phyloP scores from a whole-genome alignment of 2,113 vertebrate species.

The Mola mola region DNA sequence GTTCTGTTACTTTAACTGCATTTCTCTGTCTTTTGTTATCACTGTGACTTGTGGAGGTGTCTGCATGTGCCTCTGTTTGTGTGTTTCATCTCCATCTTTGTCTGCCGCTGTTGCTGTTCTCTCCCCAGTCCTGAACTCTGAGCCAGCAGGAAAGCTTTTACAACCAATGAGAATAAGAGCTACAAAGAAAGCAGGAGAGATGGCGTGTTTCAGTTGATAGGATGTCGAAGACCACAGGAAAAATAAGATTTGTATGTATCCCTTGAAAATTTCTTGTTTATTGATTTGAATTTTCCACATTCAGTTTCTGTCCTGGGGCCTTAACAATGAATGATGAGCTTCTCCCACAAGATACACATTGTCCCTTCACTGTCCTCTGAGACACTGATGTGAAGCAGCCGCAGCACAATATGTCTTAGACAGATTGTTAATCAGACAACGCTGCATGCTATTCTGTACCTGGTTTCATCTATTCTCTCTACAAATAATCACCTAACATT shows the following conservation, averaged over 20 bases:
- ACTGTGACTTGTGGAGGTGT: too few relatives aligned
- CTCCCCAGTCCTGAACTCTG: too few relatives aligned
- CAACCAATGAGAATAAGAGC: too few relatives aligned
- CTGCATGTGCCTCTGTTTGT: conserved; percentile 31
- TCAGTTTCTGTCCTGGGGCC: conserved; percentile 23
- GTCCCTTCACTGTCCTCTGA: conserved; percentile 57
- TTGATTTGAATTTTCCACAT: conserved; percentile 28
- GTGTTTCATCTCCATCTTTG: conserved; percentile 14
- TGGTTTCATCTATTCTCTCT: conserved; percentile 43
- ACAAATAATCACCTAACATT: conserved; percentile 62
- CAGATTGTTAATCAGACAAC: conserved; percentile 69
- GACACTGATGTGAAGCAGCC: conserved; percentile 46
- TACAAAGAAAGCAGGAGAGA: too few relatives aligned
- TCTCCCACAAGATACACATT: conserved; percentile 17
- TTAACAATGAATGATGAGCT: conserved; percentile 31
- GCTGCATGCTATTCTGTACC: conserved; percentile 60
- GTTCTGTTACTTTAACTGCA: too few relatives aligned
- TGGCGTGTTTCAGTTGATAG: neutral
- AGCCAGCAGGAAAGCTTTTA: too few relatives aligned
- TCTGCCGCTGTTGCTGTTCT: neutral
- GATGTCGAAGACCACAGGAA: neutral
- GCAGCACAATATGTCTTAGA: conserved; percentile 49
- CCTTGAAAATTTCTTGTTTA: conserved; percentile 22
- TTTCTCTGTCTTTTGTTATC: conserved; percentile 32
- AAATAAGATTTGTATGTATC: neutral